Percentiles rank a stretch among this genome's conserved stretches.
These are phyloP conservation scores for Acanthosepion lycidas DNA, from an alignment of 2,888 invertebrate species.

Conservation along the genomic window DNA sequence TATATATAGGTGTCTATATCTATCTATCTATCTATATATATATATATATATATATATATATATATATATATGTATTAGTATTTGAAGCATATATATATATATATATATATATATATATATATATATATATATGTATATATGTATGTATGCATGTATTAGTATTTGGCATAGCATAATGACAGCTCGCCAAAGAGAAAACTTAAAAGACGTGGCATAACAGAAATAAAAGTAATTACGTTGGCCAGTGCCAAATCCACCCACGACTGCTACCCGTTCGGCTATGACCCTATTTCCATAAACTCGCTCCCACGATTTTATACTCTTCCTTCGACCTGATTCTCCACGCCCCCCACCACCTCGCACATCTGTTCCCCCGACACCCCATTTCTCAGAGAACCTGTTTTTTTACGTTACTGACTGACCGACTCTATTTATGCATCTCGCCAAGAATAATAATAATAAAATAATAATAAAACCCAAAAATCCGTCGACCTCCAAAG, in stretches of 20 bases:
- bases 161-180: neutral
- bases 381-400: neutral
- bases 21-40: neutral
- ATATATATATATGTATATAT: neutral
- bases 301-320: neutral
- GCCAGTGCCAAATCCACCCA: neutral
- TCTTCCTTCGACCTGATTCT: neutral
- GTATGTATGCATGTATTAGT: too few relatives aligned
- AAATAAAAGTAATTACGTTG: neutral
- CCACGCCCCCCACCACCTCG: too few relatives aligned
- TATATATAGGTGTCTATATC: too few relatives aligned
- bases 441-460: neutral
- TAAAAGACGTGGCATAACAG: neutral
- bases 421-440: neutral
- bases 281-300: neutral
- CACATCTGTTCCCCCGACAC: neutral
- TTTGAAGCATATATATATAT: neutral
- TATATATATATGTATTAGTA: neutral
- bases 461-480: neutral
- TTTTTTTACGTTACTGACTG: neutral
- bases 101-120: neutral
- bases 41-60: neutral
- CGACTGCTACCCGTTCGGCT: neutral
- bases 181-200: slow-evolving; percentile 11
- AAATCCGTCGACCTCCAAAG: neutral